Conservation (phyloP, 2,888 invertebrate species). For the Latrodectus elegans region DNA sequence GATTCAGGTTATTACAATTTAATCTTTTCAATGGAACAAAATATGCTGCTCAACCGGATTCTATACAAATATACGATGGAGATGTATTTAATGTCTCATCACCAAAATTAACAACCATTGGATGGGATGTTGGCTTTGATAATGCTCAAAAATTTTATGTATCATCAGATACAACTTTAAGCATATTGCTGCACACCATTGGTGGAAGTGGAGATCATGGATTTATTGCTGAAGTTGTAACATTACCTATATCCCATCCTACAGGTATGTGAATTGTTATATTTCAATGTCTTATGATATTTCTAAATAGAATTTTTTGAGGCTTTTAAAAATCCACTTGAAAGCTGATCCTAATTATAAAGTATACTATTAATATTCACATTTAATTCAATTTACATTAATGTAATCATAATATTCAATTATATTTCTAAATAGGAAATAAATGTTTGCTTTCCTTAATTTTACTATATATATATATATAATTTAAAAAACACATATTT, state of each 20-base stretch:
- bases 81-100: slow-evolving; percentile 91
- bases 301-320: too few species aligned
- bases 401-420: too few species aligned
- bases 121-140: slow-evolving; percentile 73
- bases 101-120: slow-evolving; percentile 83
- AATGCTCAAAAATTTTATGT: slow-evolving; percentile 64
- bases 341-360: too few species aligned
- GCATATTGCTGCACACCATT: slow-evolving; percentile 92
- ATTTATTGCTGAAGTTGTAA: slow-evolving; percentile 97
- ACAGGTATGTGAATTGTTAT: slow-evolving; percentile 80
- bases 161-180: slow-evolving; percentile 78
- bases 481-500: too few species aligned
- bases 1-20: slow-evolving; percentile 90
- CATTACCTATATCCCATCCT: slow-evolving; percentile 93
- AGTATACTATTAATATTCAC: too few species aligned
- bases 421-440: too few species aligned
- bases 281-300: too few species aligned
- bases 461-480: too few species aligned
- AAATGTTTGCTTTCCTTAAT: too few species aligned
- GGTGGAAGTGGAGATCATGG: slow-evolving; percentile 95
- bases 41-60: slow-evolving; percentile 86
- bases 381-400: too few species aligned
- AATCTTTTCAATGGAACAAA: slow-evolving; percentile 92
- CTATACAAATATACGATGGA: slow-evolving; percentile 91
- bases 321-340: too few species aligned